phyloP scores from a whole-genome alignment of 2,113 vertebrate species.

The Neotragus pygmaeus region DNA sequence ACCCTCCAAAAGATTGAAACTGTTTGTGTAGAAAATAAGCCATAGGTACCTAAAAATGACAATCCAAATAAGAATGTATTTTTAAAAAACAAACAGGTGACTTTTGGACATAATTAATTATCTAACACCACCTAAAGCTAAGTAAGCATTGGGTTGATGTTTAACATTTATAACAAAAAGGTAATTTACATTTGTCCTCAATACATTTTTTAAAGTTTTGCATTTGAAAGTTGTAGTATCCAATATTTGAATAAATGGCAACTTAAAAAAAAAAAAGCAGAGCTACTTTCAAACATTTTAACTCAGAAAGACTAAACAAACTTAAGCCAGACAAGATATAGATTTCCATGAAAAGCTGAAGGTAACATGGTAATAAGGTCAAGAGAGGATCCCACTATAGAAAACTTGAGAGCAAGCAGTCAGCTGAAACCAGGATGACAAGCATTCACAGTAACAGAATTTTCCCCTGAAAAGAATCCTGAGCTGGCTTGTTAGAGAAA shows the following conservation, averaged over 20 bases:
- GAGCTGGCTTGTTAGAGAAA: not conserved
- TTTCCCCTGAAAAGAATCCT: not conserved
- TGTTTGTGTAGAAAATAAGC: not conserved
- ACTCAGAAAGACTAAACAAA: not conserved
- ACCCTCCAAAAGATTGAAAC: not conserved
- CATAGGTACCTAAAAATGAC: not conserved
- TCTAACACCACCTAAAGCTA: not conserved
- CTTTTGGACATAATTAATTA: not conserved
- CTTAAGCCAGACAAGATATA: not conserved
- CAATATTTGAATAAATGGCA: not conserved
- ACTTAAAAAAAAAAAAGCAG: not conserved
- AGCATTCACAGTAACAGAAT: not conserved
- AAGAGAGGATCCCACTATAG: not conserved
- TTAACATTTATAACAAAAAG: not conserved
- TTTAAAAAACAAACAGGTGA: not conserved
- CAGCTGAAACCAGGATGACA: not conserved
- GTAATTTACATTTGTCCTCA: not conserved
- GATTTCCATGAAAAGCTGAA: conserved; percentile 2
- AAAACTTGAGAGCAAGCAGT: not conserved
- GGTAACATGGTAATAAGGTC: not conserved
- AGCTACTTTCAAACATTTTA: not conserved
- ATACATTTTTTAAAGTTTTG: not conserved
- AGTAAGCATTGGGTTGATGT: not conserved
- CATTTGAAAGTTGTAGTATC: not conserved
- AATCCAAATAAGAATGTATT: not conserved